Conservation (phyloP, 1,140 invertebrate genomes). For the Archivesica marissinica region DNA sequence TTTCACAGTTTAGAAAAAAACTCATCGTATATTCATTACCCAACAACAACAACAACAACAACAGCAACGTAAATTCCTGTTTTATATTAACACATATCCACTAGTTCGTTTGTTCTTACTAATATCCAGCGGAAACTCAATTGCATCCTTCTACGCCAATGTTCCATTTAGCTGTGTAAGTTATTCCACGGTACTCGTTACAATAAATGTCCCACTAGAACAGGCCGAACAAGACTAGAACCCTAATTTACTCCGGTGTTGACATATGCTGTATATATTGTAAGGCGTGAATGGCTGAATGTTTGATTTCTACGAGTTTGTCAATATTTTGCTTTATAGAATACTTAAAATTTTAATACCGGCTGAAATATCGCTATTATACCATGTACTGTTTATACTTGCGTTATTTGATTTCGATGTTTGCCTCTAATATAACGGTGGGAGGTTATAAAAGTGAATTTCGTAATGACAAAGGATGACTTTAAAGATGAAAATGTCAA, state of each 20-base stretch:
- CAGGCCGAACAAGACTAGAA: background rate
- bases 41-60: background rate
- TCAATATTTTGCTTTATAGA: slow-evolving; percentile 19
- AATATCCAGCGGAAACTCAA: background rate
- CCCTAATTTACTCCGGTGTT: slow-evolving; percentile 16
- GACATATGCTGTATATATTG: background rate
- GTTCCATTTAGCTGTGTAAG: background rate
- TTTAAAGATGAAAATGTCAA: background rate
- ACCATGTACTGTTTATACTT: slow-evolving; percentile 7
- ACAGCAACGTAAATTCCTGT: background rate
- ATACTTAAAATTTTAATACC: slow-evolving; percentile 13
- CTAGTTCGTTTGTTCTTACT: background rate
- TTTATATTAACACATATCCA: background rate
- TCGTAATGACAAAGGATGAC: slow-evolving; percentile 4
- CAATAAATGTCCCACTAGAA: background rate
- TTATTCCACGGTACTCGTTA: background rate
- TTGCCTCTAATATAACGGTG: slow-evolving; percentile 29
- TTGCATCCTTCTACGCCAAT: background rate
- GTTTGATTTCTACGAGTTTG: background rate
- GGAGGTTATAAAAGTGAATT: slow-evolving; percentile 6
- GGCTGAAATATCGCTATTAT: background rate
- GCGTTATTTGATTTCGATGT: slow-evolving; percentile 14
- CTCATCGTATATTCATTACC: no score
- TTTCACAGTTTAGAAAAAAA: no score
- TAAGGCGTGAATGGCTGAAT: background rate